Conservation (phyloP, 2,888 invertebrate species). For the Stictocephala bisonia region DNA sequence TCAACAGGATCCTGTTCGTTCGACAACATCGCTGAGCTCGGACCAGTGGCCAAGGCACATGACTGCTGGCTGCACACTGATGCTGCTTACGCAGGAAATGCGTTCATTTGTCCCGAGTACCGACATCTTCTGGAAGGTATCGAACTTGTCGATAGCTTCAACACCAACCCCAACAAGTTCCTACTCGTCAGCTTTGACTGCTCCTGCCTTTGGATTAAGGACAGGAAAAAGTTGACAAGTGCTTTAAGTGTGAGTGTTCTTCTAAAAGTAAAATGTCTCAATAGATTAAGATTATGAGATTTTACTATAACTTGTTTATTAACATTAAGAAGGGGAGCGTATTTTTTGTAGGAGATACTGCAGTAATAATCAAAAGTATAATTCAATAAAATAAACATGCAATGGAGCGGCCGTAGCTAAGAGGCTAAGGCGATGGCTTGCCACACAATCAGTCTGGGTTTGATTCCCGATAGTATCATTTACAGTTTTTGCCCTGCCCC, state of each 20-base stretch:
- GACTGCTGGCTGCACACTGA: slow-evolving; percentile 88
- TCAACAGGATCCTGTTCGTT: slow-evolving; percentile 87
- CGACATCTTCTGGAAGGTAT: slow-evolving; percentile 73
- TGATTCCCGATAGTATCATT: too few relatives aligned
- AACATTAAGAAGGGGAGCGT: too few relatives aligned
- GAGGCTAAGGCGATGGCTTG: too few relatives aligned
- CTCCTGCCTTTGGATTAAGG: slow-evolving; percentile 85
- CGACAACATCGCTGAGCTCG: slow-evolving; percentile 82
- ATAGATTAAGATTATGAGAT: too few relatives aligned
- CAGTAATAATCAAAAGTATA: too few relatives aligned
- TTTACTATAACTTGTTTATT: too few relatives aligned
- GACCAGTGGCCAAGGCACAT: slow-evolving; percentile 73
- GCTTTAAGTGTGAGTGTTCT: slow-evolving; percentile 70
- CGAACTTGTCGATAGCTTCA: slow-evolving; percentile 85
- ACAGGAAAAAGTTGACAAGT: slow-evolving; percentile 80
- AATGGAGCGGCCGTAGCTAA: too few relatives aligned
- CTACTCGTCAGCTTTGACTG: slow-evolving; percentile 87
- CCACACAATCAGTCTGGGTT: too few relatives aligned
- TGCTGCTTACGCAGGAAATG: slow-evolving; percentile 88
- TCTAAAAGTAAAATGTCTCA: too few relatives aligned
- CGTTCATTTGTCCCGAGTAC: slow-evolving; percentile 88
- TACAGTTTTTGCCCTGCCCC: too few relatives aligned
- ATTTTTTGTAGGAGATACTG: too few relatives aligned
- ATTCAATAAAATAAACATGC: too few relatives aligned
- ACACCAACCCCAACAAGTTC: slow-evolving; percentile 91